A percentile compares a stretch with the other conserved stretches of the same genome.
Conservation (phyloP, 2,888 invertebrate species). For the Melieria crassipennis region DNA sequence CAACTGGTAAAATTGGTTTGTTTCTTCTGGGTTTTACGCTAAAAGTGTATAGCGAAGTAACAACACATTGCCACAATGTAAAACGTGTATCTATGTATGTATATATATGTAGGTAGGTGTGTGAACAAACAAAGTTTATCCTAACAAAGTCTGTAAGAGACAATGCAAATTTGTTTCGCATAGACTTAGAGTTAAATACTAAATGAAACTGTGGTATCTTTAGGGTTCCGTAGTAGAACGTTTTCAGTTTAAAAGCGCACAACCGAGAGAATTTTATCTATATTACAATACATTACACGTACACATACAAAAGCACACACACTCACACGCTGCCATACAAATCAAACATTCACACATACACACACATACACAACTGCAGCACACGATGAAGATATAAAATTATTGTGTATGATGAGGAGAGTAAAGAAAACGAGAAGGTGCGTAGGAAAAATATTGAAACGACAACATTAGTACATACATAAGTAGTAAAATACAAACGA, state of each 20-base stretch:
- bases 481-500: no score
- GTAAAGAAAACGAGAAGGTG: not conserved
- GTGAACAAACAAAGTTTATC: slow-evolving; percentile 16
- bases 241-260: slow-evolving; percentile 55
- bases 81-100: slow-evolving; percentile 33
- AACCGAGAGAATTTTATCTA: slow-evolving; percentile 51
- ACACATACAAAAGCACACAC: slow-evolving; percentile 27
- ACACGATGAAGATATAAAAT: not conserved
- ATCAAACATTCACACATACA: not conserved
- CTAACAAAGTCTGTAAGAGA: not conserved
- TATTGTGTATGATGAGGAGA: not conserved
- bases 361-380: not conserved
- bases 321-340: slow-evolving; percentile 12
- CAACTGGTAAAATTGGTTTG: not conserved
- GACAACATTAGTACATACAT: not conserved
- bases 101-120: slow-evolving; percentile 38
- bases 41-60: slow-evolving; percentile 20
- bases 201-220: slow-evolving; percentile 18
- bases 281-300: slow-evolving; percentile 24
- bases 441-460: not conserved
- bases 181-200: not conserved
- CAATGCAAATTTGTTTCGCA: no score
- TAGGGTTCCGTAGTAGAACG: slow-evolving; percentile 38
- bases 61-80: slow-evolving; percentile 17
- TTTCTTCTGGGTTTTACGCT: slow-evolving; percentile 5